A percentile compares a stretch with the other conserved stretches of the same genome.
phyloP scores from a whole-genome alignment of 2,888 invertebrate genomes.

The Fragum fragum region DNA sequence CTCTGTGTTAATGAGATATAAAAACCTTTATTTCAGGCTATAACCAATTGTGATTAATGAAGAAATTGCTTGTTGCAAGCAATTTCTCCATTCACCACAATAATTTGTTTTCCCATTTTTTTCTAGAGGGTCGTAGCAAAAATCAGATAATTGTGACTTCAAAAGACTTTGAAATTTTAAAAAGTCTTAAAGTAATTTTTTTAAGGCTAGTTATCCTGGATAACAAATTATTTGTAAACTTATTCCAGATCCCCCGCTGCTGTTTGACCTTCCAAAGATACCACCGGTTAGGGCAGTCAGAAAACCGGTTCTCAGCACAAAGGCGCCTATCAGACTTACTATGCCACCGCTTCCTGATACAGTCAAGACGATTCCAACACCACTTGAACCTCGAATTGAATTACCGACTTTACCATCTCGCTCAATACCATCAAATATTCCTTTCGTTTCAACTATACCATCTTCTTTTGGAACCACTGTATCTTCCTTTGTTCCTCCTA shows the following conservation, averaged over 20 bases:
- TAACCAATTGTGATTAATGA: too few relatives aligned
- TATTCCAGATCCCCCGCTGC: conserved; percentile 11
- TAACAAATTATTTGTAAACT: too few relatives aligned
- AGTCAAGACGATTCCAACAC: neutral
- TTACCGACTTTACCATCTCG: neutral
- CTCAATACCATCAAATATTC: neutral
- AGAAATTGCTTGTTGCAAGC: too few relatives aligned
- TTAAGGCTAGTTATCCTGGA: too few relatives aligned
- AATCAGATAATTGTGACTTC: too few relatives aligned
- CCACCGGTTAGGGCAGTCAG: neutral
- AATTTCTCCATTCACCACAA: too few relatives aligned
- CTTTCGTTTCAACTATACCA: neutral
- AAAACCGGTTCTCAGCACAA: conserved; percentile 6
- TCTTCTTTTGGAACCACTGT: neutral
- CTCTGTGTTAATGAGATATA: too few relatives aligned
- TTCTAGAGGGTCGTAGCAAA: too few relatives aligned
- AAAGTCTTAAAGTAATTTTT: too few relatives aligned
- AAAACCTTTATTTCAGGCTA: too few relatives aligned
- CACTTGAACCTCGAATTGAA: neutral
- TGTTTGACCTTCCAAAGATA: neutral
- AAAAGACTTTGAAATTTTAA: too few relatives aligned
- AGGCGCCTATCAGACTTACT: conserved; percentile 5
- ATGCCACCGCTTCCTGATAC: conserved; percentile 5
- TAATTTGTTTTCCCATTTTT: too few relatives aligned
- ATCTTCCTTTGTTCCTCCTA: neutral